These are phyloP conservation scores for Neosilurus mollespiculum DNA, from an alignment of 2,797 vertebrate species.

Conservation along the genomic window DNA sequence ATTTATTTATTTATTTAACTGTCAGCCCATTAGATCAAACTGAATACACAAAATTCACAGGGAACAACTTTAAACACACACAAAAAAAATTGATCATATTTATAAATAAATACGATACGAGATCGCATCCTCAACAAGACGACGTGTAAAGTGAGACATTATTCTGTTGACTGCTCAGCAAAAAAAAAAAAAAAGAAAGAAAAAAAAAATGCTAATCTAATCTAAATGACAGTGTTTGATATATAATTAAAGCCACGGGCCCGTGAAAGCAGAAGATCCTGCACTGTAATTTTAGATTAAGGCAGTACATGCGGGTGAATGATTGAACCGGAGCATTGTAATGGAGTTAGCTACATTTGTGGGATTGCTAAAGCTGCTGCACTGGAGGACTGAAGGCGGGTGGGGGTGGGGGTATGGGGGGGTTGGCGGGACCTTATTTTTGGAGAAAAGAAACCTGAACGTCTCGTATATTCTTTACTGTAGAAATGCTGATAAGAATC, in stretches of 20 bases:
- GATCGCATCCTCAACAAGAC: too few species aligned
- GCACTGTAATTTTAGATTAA: constrained; percentile 20
- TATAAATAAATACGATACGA: too few species aligned
- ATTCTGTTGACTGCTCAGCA: background rate
- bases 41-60: too few species aligned
- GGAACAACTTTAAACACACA: too few species aligned
- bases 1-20: too few species aligned
- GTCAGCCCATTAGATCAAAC: too few species aligned
- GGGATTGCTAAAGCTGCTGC: background rate
- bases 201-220: background rate
- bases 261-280: background rate
- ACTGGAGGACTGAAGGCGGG: background rate
- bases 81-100: too few species aligned
- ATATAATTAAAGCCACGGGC: constrained; percentile 2
- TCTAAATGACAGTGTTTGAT: background rate
- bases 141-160: too few species aligned
- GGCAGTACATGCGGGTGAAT: background rate
- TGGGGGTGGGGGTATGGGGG: too few species aligned
- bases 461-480: background rate
- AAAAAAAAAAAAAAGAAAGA: background rate
- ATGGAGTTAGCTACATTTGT: background rate
- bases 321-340: background rate
- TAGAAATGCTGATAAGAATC: too few species aligned
- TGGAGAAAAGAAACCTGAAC: background rate
- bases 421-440: too few species aligned